phyloP scores from a whole-genome alignment of 2,113 vertebrate species.

The Sander vitreus region DNA sequence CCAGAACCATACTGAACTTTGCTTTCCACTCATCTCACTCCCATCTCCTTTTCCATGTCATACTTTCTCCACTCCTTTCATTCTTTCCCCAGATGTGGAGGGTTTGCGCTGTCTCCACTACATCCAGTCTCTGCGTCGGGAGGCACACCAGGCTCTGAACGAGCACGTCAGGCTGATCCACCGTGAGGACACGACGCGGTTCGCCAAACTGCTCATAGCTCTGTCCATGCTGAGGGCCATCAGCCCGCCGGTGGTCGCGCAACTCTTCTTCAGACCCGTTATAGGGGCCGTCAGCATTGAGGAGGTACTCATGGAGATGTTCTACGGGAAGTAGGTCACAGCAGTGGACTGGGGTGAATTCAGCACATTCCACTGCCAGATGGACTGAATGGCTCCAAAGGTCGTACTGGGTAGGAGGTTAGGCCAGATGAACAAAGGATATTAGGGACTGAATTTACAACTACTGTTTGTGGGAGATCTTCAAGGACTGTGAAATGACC shows the following conservation, averaged over 20 bases:
- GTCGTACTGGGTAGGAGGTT: constrained; percentile 13
- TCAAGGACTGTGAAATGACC: constrained; percentile 41
- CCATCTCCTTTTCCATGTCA: neutral
- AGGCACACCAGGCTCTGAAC: constrained; percentile 94
- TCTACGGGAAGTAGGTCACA: constrained; percentile 89
- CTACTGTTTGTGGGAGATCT: constrained; percentile 31
- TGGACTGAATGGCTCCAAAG: constrained; percentile 19
- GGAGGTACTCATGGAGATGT: constrained; percentile 97
- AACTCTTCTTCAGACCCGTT: constrained; percentile 96
- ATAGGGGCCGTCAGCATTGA: constrained; percentile 96
- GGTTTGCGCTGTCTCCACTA: constrained; percentile 93
- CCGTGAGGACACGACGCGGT: constrained; percentile 88
- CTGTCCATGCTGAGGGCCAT: constrained; percentile 93
- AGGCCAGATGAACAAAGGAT: constrained; percentile 22
- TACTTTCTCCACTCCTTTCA: neutral
- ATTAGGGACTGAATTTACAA: constrained; percentile 11
- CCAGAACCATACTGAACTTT: neutral
- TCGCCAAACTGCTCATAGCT: constrained; percentile 92
- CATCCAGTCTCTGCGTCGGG: constrained; percentile 93
- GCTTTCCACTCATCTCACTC: neutral
- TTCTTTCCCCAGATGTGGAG: constrained; percentile 86
- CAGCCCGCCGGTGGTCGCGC: constrained; percentile 89
- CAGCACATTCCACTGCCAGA: constrained; percentile 21
- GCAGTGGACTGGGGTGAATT: constrained; percentile 29
- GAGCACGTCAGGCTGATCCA: constrained; percentile 93